Evolutionary conservation across 2,888 invertebrate species (phyloP).

Genomic region (Amphipyra tragopoginis): DNA sequence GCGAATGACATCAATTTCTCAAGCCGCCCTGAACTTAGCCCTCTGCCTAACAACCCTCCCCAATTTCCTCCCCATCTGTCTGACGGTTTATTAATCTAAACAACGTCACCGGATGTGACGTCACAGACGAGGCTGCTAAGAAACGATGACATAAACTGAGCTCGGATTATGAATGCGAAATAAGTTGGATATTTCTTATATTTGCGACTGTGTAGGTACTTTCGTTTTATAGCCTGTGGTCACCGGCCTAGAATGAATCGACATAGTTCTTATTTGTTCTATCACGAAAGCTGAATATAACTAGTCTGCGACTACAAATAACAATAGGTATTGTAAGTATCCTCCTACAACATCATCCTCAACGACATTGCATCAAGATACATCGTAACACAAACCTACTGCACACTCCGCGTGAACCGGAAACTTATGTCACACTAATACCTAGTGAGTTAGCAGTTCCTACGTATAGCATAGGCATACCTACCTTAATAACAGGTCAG

Average conservation of each 20-base stretch:
- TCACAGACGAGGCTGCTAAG: conserved; percentile 20
- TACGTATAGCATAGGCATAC: no score
- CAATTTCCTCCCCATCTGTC: conserved; percentile 8
- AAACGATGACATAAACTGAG: conserved; percentile 24
- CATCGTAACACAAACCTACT: no score
- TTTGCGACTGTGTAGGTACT: neutral
- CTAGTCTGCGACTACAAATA: no score
- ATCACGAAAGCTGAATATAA: no score
- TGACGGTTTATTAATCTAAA: conserved; percentile 50
- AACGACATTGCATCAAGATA: no score
- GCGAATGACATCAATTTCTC: conserved; percentile 22
- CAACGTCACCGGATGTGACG: conserved; percentile 34
- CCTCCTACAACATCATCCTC: neutral
- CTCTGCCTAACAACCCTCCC: conserved; percentile 26
- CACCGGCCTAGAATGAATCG: no score
- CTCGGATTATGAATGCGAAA: conserved; percentile 8
- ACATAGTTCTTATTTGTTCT: no score
- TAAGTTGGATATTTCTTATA: conserved; percentile 5
- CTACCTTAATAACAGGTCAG: no score
- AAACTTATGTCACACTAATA: no score
- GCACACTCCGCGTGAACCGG: no score
- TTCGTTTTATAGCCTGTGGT: neutral
- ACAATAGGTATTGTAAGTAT: no score
- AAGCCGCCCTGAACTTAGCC: conserved; percentile 30
- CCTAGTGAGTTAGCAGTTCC: no score